Evolutionary conservation across 2,888 invertebrate species (phyloP).

Genomic region (Cecidostiba fungosa): DNA sequence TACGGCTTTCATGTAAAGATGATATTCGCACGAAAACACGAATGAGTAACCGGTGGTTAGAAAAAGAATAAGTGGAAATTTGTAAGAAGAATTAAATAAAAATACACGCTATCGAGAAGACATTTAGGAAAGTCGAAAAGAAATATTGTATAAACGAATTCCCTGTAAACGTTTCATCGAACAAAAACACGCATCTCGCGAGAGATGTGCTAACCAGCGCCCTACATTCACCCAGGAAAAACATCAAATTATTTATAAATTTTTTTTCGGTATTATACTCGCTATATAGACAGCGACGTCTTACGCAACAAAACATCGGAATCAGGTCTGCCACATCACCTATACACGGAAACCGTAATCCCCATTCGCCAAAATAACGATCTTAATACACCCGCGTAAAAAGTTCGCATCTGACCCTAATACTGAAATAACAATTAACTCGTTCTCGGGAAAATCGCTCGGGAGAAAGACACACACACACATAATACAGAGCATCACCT

Average conservation of each 20-base stretch:
- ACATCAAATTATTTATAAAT: slow-evolving; percentile 16
- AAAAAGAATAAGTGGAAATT: background rate
- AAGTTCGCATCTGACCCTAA: slow-evolving; percentile 38
- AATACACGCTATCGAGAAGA: background rate
- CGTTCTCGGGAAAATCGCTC: slow-evolving; percentile 46
- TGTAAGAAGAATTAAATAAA: background rate
- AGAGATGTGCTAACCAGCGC: background rate
- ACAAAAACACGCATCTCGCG: background rate
- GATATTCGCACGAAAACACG: background rate
- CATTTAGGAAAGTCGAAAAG: background rate
- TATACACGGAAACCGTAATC: slow-evolving; percentile 20
- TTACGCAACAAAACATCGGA: slow-evolving; percentile 26
- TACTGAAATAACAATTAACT: slow-evolving; percentile 42
- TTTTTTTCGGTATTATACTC: background rate
- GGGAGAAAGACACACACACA: slow-evolving; percentile 43
- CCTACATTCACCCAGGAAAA: background rate
- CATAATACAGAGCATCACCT: background rate
- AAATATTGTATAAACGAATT: background rate
- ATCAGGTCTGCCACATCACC: background rate
- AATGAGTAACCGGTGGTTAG: background rate
- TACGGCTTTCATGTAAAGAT: too few relatives aligned
- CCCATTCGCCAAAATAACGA: background rate
- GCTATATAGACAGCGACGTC: background rate
- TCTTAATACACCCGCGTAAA: background rate
- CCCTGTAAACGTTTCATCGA: background rate